phyloP scores from a whole-genome alignment of 2,797 vertebrate species.

The Catamblyrhynchus diadema region DNA sequence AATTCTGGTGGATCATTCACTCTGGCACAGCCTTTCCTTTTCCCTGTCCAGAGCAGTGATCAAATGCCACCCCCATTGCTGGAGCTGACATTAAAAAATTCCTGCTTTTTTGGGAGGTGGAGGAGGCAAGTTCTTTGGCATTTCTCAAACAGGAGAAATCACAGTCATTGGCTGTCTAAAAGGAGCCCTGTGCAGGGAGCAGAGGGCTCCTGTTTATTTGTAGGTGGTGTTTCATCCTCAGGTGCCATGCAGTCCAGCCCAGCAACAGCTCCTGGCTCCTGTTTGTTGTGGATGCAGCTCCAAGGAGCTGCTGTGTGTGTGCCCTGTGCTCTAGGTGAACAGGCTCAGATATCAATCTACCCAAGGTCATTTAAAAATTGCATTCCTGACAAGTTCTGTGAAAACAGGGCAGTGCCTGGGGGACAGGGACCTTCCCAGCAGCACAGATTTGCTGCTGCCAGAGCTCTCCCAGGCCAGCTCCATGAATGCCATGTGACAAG shows the following conservation, averaged over 20 bases:
- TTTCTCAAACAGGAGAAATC: neutral
- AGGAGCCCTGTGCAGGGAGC: rapidly evolving
- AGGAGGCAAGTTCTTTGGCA: neutral
- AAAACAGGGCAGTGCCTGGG: neutral
- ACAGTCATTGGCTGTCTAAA: neutral
- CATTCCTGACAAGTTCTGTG: slow-evolving; percentile 1
- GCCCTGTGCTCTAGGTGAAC: slow-evolving; percentile 1
- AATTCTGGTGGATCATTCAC: neutral
- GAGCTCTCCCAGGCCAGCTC: neutral
- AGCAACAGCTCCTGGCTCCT: neutral
- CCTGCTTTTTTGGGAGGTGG: neutral
- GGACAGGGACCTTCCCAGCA: neutral
- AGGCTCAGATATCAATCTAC: neutral
- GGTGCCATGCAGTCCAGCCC: neutral
- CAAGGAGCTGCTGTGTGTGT: neutral
- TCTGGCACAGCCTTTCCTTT: neutral
- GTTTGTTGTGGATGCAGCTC: slow-evolving; percentile 35
- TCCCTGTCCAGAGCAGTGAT: neutral
- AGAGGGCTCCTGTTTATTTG: neutral
- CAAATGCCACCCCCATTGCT: neutral
- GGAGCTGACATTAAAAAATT: neutral
- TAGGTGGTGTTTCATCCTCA: neutral
- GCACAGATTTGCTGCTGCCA: neutral
- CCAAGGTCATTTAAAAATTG: neutral
- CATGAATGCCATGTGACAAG: rapidly evolving